phyloP scores from a whole-genome alignment of 2,797 vertebrate species.

The Zenarchopterus dispar region DNA sequence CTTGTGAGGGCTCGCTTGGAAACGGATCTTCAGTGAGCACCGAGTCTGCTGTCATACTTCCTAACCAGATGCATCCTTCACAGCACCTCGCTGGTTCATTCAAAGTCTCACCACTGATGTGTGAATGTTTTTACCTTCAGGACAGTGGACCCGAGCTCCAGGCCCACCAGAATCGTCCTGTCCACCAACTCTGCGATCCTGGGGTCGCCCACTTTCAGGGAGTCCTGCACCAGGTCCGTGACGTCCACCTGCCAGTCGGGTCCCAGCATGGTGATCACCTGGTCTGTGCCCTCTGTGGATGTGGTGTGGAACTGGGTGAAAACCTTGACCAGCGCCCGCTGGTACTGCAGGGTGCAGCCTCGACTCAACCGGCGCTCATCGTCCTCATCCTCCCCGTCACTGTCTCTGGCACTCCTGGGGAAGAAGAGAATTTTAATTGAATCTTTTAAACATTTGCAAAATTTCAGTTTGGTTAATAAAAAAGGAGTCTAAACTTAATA shows the following conservation, averaged over 20 bases:
- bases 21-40: no score
- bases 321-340: constrained; percentile 91
- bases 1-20: no score
- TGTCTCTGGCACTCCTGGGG: constrained; percentile 86
- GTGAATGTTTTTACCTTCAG: constrained; percentile 86
- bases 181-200: constrained; percentile 93
- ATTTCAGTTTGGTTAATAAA: not conserved
- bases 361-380: constrained; percentile 89
- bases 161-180: constrained; percentile 89
- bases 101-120: not conserved
- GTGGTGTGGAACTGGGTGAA: constrained; percentile 98
- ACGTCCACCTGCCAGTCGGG: constrained; percentile 98
- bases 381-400: constrained; percentile 89
- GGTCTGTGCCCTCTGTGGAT: constrained; percentile 90
- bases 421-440: not conserved
- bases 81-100: constrained; percentile 15
- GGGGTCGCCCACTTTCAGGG: constrained; percentile 90
- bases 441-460: not conserved
- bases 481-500: no score
- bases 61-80: not conserved
- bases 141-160: constrained; percentile 89
- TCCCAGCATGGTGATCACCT: constrained; percentile 97
- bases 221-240: constrained; percentile 95
- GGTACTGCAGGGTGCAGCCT: constrained; percentile 96
- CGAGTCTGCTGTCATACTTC: no score